These are phyloP conservation scores for Plebejus melissa DNA, from an alignment of 2,888 invertebrate genomes.

Conservation along the genomic window DNA sequence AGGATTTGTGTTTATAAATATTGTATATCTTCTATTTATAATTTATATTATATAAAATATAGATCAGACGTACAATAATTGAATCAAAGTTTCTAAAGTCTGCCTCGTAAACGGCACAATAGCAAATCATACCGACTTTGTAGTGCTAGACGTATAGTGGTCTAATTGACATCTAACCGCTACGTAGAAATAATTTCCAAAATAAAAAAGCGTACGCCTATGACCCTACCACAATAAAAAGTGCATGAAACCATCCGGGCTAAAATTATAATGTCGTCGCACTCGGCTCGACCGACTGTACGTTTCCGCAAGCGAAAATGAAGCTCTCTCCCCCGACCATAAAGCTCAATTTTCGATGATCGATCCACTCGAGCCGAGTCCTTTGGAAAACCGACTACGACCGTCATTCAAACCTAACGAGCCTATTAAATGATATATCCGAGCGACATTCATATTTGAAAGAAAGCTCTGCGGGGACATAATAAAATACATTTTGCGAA, in stretches of 20 bases:
- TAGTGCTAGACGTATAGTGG: not conserved
- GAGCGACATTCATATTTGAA: conserved; percentile 37
- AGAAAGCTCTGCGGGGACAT: conserved; percentile 41
- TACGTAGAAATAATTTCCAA: conserved; percentile 53
- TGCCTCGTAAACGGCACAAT: not conserved
- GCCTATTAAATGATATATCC: conserved; percentile 44
- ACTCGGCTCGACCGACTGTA: conserved; percentile 51
- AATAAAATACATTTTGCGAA: conserved; percentile 44
- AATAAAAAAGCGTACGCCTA: conserved; percentile 59
- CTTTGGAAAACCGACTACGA: conserved; percentile 48
- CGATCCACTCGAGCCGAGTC: conserved; percentile 41
- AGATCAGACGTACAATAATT: not conserved
- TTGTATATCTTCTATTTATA: not conserved
- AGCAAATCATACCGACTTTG: conserved; percentile 8
- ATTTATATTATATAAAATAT: no score
- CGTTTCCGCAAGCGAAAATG: conserved; percentile 41
- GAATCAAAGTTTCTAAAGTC: not conserved
- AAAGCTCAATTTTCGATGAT: conserved; percentile 40
- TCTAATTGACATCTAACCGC: conserved; percentile 40
- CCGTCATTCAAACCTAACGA: conserved; percentile 57
- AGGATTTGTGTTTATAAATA: not conserved
- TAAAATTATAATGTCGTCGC: conserved; percentile 74
- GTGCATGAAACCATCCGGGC: conserved; percentile 71
- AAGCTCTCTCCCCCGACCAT: conserved; percentile 38
- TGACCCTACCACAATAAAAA: conserved; percentile 77